Evolutionary conservation across 2,888 invertebrate species (phyloP).

Genomic region (Rugalucina vietnamica): DNA sequence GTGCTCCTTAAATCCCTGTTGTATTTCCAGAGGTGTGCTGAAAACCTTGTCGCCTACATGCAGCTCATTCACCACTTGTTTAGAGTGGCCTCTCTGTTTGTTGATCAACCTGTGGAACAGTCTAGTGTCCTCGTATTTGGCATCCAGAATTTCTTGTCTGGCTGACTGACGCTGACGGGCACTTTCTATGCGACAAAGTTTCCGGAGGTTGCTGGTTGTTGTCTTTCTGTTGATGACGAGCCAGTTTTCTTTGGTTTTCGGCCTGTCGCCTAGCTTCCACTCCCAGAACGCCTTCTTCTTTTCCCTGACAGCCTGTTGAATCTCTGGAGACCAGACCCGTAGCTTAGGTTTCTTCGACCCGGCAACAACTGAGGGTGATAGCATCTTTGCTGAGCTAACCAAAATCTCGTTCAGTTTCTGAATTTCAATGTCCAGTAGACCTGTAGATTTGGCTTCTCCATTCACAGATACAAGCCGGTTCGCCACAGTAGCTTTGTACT

Average conservation of each 20-base stretch:
- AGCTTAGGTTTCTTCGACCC: background rate
- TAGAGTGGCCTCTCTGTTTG: background rate
- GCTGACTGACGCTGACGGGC: background rate
- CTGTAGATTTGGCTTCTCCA: too few species aligned
- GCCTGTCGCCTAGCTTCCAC: background rate
- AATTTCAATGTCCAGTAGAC: background rate
- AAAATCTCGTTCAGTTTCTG: background rate
- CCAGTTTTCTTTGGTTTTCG: background rate
- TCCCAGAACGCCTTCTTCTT: too few species aligned
- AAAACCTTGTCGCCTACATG: background rate
- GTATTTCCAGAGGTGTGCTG: background rate
- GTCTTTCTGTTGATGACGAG: background rate
- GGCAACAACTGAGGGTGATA: background rate
- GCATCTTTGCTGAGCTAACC: background rate
- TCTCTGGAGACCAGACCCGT: background rate
- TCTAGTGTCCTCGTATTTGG: background rate
- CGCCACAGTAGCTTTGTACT: too few species aligned
- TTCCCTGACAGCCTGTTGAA: background rate
- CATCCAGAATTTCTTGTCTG: conserved; percentile 3
- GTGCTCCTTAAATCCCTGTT: background rate
- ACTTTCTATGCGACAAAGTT: background rate
- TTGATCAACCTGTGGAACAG: background rate
- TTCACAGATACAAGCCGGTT: too few species aligned
- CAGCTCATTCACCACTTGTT: background rate
- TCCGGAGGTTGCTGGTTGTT: background rate